phyloP scores from a whole-genome alignment of 1,140 invertebrate species.

The Heterodera carotae region DNA sequence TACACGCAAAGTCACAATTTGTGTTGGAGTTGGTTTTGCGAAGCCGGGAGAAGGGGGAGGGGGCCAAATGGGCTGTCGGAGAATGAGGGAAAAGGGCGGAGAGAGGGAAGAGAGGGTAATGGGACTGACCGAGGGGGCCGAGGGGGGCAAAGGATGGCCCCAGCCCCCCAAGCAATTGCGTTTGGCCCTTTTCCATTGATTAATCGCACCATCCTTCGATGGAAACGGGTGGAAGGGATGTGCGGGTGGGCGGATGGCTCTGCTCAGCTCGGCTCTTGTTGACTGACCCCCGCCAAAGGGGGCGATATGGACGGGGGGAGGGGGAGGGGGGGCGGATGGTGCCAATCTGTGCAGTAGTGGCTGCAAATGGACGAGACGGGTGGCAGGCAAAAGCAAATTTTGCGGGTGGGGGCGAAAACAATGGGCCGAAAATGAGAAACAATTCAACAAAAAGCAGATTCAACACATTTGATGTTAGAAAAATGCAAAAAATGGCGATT shows the following conservation, averaged over 20 bases:
- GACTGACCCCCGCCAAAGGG: too few relatives aligned
- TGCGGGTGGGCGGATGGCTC: too few relatives aligned
- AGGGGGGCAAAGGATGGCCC: not conserved
- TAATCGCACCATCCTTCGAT: not conserved
- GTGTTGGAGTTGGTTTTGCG: too few relatives aligned
- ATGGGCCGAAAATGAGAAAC: not conserved
- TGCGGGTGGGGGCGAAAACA: not conserved
- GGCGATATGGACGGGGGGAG: too few relatives aligned
- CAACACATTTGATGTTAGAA: not conserved
- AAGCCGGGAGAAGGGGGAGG: too few relatives aligned
- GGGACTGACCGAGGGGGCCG: not conserved
- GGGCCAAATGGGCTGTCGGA: too few relatives aligned
- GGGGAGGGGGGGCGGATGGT: not conserved
- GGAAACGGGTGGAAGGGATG: not conserved
- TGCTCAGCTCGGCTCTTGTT: not conserved
- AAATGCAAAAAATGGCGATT: not conserved
- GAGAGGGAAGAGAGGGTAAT: not conserved
- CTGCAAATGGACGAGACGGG: not conserved
- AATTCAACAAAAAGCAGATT: not conserved
- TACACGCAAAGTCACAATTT: not conserved
- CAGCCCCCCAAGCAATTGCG: constrained; percentile 2
- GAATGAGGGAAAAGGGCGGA: too few relatives aligned
- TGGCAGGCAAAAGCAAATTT: too few relatives aligned
- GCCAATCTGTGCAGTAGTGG: not conserved
- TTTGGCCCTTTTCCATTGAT: constrained; percentile 7